These are phyloP conservation scores for Agrilus biguttatus DNA, from an alignment of 2,888 invertebrate species.

Conservation along the genomic window DNA sequence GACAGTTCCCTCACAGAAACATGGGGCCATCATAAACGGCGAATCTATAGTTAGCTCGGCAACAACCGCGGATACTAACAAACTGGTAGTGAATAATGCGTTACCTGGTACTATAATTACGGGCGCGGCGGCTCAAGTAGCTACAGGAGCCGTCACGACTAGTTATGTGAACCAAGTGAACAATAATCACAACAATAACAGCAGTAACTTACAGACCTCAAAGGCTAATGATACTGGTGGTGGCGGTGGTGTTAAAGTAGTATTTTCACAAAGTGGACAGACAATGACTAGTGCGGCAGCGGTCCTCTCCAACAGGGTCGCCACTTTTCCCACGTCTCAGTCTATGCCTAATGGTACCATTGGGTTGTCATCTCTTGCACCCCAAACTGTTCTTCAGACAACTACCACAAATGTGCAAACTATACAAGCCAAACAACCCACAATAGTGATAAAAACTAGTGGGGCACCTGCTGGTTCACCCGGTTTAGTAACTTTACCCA, in stretches of 20 bases:
- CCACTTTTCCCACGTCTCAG: slow-evolving; percentile 44
- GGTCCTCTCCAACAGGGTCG: slow-evolving; percentile 40
- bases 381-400: slow-evolving; percentile 27
- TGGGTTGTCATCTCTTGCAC: slow-evolving; percentile 38
- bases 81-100: slow-evolving; percentile 21
- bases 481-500: slow-evolving; percentile 48
- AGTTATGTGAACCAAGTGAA: slow-evolving; percentile 18
- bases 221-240: slow-evolving; percentile 31
- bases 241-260: slow-evolving; percentile 33
- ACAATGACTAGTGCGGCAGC: slow-evolving; percentile 31
- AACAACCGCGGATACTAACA: slow-evolving; percentile 26
- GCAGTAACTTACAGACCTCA: slow-evolving; percentile 15
- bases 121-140: slow-evolving; percentile 21
- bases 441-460: slow-evolving; percentile 30
- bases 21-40: slow-evolving; percentile 46
- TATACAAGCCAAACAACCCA: slow-evolving; percentile 27
- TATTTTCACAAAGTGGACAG: slow-evolving; percentile 37
- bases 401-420: slow-evolving; percentile 31
- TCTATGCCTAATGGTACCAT: slow-evolving; percentile 57
- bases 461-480: slow-evolving; percentile 28
- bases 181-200: slow-evolving; percentile 18
- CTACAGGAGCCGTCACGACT: slow-evolving; percentile 20
- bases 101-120: slow-evolving; percentile 18
- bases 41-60: slow-evolving; percentile 30
- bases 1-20: slow-evolving; percentile 45